phyloP scores from a whole-genome alignment of 2,888 invertebrate genomes.

The Hemistola chrysoprasaria region DNA sequence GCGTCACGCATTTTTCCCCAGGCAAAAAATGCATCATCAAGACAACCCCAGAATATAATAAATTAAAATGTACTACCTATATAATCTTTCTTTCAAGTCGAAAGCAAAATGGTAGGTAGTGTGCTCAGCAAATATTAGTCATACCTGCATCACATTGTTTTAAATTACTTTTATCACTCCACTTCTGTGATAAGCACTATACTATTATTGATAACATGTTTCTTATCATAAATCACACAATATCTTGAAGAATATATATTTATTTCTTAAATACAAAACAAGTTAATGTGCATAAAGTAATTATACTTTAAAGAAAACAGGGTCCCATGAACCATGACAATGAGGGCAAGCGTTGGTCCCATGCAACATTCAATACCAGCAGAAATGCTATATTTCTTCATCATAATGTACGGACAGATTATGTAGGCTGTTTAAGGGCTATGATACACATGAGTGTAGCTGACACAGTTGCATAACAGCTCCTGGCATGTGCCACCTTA shows the following conservation, averaged over 20 bases:
- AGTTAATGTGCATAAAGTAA: constrained; percentile 48
- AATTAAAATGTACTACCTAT: too few relatives aligned
- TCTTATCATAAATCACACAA: constrained; percentile 33
- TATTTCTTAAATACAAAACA: constrained; percentile 58
- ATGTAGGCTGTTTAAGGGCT: too few relatives aligned
- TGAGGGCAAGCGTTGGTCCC: constrained; percentile 40
- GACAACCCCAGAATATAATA: too few relatives aligned
- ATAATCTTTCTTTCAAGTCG: too few relatives aligned
- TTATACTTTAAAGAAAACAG: constrained; percentile 8
- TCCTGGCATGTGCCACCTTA: too few relatives aligned
- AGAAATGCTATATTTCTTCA: constrained; percentile 23
- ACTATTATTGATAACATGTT: constrained; percentile 20
- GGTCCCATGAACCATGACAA: constrained; percentile 27
- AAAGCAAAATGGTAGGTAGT: too few relatives aligned
- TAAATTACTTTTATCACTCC: too few relatives aligned
- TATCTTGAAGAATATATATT: constrained; percentile 55
- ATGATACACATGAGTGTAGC: too few relatives aligned
- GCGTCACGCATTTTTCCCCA: too few relatives aligned
- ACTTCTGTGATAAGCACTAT: not conserved
- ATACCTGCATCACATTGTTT: not conserved
- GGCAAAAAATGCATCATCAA: too few relatives aligned
- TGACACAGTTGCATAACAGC: too few relatives aligned
- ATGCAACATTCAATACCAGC: constrained; percentile 20
- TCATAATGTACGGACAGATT: too few relatives aligned
- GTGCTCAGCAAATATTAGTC: not conserved